phyloP scores from a whole-genome alignment of 2,113 vertebrate genomes.

The Anhinga rufa region DNA sequence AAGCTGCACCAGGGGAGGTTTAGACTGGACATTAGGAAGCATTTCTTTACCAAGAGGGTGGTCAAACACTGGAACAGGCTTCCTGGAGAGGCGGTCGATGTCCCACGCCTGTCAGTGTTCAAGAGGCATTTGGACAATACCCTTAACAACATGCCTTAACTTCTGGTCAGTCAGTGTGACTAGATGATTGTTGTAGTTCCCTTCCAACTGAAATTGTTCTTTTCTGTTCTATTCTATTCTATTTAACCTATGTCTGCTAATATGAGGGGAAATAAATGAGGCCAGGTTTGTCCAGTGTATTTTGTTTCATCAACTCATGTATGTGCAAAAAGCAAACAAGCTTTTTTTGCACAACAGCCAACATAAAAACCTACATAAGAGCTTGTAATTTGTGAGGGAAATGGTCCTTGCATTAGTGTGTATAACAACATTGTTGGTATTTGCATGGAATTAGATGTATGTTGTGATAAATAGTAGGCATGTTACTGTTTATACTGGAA shows the following conservation, averaged over 20 bases:
- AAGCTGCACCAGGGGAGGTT: not conserved
- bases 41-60: not conserved
- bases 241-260: not conserved
- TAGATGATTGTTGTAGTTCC: not conserved
- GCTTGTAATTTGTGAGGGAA: not conserved
- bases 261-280: not conserved
- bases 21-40: not conserved
- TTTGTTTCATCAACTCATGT: not conserved
- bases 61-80: not conserved
- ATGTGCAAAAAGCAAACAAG: not conserved
- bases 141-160: not conserved
- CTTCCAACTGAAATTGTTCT: not conserved
- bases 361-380: not conserved
- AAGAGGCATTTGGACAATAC: not conserved
- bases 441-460: not conserved
- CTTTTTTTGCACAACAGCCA: not conserved
- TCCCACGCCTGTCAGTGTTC: not conserved
- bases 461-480: not conserved
- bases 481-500: not conserved
- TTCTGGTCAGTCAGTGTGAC: not conserved
- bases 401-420: accelerated
- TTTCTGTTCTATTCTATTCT: too few relatives aligned
- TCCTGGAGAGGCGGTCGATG: not conserved
- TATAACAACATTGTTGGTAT: not conserved
- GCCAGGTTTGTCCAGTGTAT: not conserved